A percentile compares a stretch with the other conserved stretches of the same genome.
phyloP scores from a whole-genome alignment of 2,797 vertebrate genomes.

The Moxostoma hubbsi region DNA sequence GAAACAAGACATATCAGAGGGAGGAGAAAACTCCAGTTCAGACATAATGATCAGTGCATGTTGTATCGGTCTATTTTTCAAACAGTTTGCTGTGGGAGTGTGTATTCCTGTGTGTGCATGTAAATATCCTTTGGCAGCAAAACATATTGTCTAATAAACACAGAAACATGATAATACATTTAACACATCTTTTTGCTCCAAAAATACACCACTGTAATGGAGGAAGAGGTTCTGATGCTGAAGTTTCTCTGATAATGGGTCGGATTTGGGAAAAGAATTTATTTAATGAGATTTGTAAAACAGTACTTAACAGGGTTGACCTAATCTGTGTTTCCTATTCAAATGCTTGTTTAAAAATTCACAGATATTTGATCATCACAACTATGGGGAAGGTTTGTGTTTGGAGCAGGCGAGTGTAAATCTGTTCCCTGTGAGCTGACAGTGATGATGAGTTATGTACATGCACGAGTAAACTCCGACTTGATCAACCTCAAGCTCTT shows the following conservation, averaged over 20 bases:
- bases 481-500: background rate
- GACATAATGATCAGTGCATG: conserved; percentile 33
- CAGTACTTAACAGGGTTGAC: background rate
- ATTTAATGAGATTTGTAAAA: background rate
- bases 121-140: background rate
- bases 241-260: background rate
- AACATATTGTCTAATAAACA: background rate
- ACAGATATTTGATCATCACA: conserved; percentile 27
- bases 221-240: background rate
- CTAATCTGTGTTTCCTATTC: no score
- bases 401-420: conserved; percentile 13
- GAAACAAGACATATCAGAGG: background rate
- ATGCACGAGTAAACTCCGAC: background rate
- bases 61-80: conserved; percentile 33
- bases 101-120: background rate
- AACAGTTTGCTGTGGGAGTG: background rate
- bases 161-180: background rate
- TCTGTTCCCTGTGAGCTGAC: conserved; percentile 42
- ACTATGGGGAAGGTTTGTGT: conserved; percentile 43
- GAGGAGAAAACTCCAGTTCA: background rate
- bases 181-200: no score
- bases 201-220: background rate
- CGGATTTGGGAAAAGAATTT: background rate
- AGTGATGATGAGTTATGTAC: conserved; percentile 36
- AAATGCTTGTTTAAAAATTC: background rate